These are phyloP conservation scores for Heliconius ismenius DNA, from an alignment of 2,888 invertebrate species.

Conservation along the genomic window DNA sequence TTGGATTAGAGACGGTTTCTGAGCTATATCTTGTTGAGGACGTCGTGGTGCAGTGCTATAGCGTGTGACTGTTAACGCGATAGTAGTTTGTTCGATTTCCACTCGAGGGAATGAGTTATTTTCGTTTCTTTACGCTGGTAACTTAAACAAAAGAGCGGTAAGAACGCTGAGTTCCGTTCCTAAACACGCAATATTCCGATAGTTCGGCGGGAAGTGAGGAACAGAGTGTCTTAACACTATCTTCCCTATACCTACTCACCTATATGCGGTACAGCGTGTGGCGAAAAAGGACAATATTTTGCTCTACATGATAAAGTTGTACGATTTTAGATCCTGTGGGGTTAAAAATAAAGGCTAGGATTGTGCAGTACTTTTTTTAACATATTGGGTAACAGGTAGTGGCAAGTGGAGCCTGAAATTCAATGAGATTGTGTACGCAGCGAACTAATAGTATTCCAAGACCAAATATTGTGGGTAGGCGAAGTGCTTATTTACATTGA, in stretches of 20 bases:
- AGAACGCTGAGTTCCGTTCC: not conserved
- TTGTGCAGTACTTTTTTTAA: not conserved
- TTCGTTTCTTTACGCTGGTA: not conserved
- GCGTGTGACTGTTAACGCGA: not conserved
- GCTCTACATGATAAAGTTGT: not conserved
- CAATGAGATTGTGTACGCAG: conserved; percentile 11
- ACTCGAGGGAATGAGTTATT: not conserved
- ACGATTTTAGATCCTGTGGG: not conserved
- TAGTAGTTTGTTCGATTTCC: not conserved
- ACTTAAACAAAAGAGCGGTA: not conserved
- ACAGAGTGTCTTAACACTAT: not conserved
- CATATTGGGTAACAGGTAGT: conserved; percentile 5
- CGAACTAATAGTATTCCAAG: conserved; percentile 21
- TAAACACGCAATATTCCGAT: not conserved
- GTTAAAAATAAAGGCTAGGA: not conserved
- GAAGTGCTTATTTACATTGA: conserved; percentile 27
- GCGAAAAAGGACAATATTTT: not conserved
- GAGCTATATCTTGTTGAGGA: not conserved
- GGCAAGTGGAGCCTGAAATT: conserved; percentile 14
- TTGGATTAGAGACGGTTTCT: conserved; percentile 7
- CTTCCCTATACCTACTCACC: not conserved
- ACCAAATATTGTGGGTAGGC: conserved; percentile 29
- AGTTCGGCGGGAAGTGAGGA: not conserved
- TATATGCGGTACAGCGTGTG: not conserved
- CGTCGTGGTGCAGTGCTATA: not conserved